Conservation (phyloP, 2,888 invertebrate species). For the Lepidocyrtinus sp. region DNA sequence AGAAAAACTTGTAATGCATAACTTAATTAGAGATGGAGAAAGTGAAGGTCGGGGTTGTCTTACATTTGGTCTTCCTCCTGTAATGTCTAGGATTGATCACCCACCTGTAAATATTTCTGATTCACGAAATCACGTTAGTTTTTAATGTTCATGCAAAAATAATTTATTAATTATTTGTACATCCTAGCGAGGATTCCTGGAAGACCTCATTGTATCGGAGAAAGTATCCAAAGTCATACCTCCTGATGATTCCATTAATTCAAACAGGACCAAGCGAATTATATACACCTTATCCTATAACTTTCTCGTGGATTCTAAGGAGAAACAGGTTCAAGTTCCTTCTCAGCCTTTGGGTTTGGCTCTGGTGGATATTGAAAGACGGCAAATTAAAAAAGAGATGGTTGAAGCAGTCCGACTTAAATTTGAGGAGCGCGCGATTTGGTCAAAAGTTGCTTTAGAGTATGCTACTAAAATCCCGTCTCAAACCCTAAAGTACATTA, state of each 20-base stretch:
- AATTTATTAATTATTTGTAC: neutral
- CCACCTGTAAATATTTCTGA: constrained; percentile 56
- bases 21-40: constrained; percentile 27
- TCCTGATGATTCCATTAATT: constrained; percentile 62
- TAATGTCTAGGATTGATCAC: constrained; percentile 65
- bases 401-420: constrained; percentile 71
- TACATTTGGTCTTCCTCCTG: constrained; percentile 59
- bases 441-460: constrained; percentile 86
- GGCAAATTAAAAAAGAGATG: constrained; percentile 53
- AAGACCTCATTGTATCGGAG: constrained; percentile 42
- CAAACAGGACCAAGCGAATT: constrained; percentile 60
- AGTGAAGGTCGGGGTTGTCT: constrained; percentile 24
- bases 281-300: constrained; percentile 61
- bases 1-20: constrained; percentile 43
- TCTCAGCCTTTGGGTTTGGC: constrained; percentile 58
- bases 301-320: constrained; percentile 35
- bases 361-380: constrained; percentile 59
- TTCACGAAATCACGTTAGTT: neutral
- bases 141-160: neutral
- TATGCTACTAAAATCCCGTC: constrained; percentile 78
- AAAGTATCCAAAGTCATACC: constrained; percentile 21
- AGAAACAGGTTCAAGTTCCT: constrained; percentile 54
- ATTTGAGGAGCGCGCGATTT: constrained; percentile 90
- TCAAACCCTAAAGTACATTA: constrained; percentile 81
- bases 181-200: constrained; percentile 38